Percentiles rank a stretch among this genome's conserved stretches.
phyloP scores from a whole-genome alignment of 2,113 vertebrate species.

The Pygoscelis adeliae region DNA sequence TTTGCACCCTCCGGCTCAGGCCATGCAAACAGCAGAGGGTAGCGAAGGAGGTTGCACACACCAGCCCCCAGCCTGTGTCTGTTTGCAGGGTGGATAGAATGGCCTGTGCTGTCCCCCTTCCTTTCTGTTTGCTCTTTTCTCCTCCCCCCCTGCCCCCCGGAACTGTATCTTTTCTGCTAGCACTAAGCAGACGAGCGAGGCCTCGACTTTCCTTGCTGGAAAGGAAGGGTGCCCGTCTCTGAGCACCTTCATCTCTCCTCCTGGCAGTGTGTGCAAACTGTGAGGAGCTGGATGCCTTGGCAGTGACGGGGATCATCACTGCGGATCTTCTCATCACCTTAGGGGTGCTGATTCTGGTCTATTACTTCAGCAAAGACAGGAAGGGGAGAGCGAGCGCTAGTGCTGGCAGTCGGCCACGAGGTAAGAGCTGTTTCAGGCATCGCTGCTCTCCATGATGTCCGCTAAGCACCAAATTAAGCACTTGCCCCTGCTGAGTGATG shows the following conservation, averaged over 20 bases:
- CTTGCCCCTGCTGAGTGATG: accelerated
- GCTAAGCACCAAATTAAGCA: accelerated
- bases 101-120: neutral
- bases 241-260: neutral
- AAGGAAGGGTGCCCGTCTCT: neutral
- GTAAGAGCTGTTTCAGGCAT: neutral
- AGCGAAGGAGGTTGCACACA: neutral
- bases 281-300: conserved; percentile 46
- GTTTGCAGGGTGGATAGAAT: neutral
- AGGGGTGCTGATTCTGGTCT: conserved; percentile 70
- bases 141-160: too few relatives aligned
- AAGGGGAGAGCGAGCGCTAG: neutral
- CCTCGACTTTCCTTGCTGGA: neutral
- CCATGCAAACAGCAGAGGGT: neutral
- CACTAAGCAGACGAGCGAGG: accelerated
- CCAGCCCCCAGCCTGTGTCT: neutral
- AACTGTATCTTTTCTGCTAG: neutral
- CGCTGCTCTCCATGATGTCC: accelerated
- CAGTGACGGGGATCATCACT: conserved; percentile 6
- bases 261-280: conserved; percentile 74
- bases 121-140: neutral
- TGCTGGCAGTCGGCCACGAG: conserved; percentile 25
- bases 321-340: conserved; percentile 74
- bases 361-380: conserved; percentile 71
- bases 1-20: neutral